Percentiles rank a stretch among this genome's conserved stretches.
phyloP scores from a whole-genome alignment of 2,113 vertebrate genomes.

The Tetraodon nigroviridis region DNA sequence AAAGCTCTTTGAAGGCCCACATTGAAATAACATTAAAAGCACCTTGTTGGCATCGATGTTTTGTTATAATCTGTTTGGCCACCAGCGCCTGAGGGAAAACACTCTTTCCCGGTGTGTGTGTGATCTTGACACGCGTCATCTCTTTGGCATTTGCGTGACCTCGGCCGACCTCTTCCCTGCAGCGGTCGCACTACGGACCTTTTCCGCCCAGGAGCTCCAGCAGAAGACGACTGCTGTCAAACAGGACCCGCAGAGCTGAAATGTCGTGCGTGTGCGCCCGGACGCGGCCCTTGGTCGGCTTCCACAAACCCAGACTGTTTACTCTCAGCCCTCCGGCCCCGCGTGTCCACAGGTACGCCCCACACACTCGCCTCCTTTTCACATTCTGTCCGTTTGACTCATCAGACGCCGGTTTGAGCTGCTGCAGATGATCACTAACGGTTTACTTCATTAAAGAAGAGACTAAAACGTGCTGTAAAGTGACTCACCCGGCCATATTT shows the following conservation, averaged over 20 bases:
- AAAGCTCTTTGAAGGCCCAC: constrained; percentile 21
- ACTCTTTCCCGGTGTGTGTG: not conserved
- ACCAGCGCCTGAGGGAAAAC: no score
- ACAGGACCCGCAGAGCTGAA: constrained; percentile 64
- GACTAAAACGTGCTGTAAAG: not conserved
- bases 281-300: constrained; percentile 82
- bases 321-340: constrained; percentile 49
- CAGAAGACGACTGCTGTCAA: constrained; percentile 75
- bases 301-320: constrained; percentile 86
- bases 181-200: constrained; percentile 69
- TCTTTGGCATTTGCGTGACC: constrained; percentile 11
- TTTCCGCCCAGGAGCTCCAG: constrained; percentile 68
- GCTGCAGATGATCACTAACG: no score
- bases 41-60: not conserved
- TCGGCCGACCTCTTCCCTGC: constrained; percentile 40
- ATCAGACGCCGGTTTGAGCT: no score
- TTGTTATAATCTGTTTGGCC: not conserved
- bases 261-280: constrained; percentile 78
- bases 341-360: constrained; percentile 70
- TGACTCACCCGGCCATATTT: no score
- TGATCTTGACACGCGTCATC: constrained; percentile 2
- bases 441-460: not conserved
- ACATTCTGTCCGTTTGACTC: not conserved
- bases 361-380: not conserved
- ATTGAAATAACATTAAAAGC: constrained; percentile 5